Base-by-base conservation (phyloP, 2,113 vertebrate species). In the Mus pahari region DNA sequence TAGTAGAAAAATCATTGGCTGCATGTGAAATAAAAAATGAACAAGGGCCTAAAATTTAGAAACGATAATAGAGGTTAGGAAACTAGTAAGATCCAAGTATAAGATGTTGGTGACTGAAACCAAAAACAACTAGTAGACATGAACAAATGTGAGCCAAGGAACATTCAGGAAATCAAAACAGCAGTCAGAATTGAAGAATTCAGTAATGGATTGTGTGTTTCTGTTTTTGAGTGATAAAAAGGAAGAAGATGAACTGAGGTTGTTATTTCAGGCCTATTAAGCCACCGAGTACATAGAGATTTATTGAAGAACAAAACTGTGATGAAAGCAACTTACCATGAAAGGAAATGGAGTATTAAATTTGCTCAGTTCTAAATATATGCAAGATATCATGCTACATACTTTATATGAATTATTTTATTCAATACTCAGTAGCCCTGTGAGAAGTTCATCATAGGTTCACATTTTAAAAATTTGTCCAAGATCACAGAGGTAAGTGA, bases 11-110 rank as follows among this genome's bases (percentile, higher is more conserved):
- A 42, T 60, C 24, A 84, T 6, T 66, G 53, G 6, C 39, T 78
- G 19, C 45, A 4, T 81, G 14, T 58, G 33, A 93, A 96, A 93
- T 93, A 93, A 96, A 96, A 94, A 95, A 78, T 93, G 89, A 1
- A 71, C 70, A 39, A 75, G 1, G 48, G 2, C 39, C 66, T 84
- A 19, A 75, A 64, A 96, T 36, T 11, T 74, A 79, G 39, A 95
- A 81, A 36, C 75, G 79, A n/a, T 58, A 16, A 86, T 50, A 78
- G 7, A 42, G 86, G 6, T 83, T 94, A 70, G 12, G 31, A 91
- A 39, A 26, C 45, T 88, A 55, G 7, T 50, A 86, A 93, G 24
- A 91, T 62, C 3, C 3, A 45, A 17, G 64, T 92, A 28, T 91
- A 91, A 92, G 20, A 33, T 95, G 31, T 53, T 90, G 7, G 33